Percentiles rank a stretch among this genome's conserved stretches.
phyloP scores from a whole-genome alignment of 2,113 vertebrate species.

The Neomonachus schauinslandi region DNA sequence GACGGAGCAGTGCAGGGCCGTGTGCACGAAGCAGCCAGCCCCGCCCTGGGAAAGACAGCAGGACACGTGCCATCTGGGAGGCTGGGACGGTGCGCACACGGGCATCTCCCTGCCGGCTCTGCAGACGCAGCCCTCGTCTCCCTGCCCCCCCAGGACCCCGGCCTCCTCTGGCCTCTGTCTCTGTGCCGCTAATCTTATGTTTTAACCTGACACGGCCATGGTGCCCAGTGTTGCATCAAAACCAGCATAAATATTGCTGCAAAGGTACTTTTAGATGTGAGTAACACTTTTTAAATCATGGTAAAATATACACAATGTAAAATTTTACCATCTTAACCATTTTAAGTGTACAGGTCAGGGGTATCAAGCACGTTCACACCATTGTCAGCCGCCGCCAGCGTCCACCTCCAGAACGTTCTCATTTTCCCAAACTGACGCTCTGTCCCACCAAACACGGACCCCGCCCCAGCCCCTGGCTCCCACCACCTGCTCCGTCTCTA shows the following conservation, averaged over 20 bases:
- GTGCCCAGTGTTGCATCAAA: neutral
- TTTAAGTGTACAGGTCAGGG: neutral
- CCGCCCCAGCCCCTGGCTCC: neutral
- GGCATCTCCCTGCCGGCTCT: neutral
- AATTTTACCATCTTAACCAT: neutral
- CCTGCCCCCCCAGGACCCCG: neutral
- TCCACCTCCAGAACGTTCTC: neutral
- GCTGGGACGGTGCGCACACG: fast-evolving
- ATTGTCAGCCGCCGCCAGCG: fast-evolving
- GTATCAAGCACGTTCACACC: fast-evolving
- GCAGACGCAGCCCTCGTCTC: fast-evolving
- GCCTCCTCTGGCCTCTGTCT: neutral
- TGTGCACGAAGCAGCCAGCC: too few species aligned
- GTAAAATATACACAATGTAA: neutral
- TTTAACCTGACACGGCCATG: too few species aligned
- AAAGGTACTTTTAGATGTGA: neutral
- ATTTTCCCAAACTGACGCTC: neutral
- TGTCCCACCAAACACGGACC: neutral
- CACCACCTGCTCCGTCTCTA: neutral
- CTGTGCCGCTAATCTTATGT: too few species aligned
- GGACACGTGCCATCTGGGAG: neutral
- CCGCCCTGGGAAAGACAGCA: neutral
- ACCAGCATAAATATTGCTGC: neutral
- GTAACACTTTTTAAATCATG: neutral
- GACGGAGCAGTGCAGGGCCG: fast-evolving